Conservation (phyloP, 2,797 vertebrate genomes). For the Tamandua tetradactyla region DNA sequence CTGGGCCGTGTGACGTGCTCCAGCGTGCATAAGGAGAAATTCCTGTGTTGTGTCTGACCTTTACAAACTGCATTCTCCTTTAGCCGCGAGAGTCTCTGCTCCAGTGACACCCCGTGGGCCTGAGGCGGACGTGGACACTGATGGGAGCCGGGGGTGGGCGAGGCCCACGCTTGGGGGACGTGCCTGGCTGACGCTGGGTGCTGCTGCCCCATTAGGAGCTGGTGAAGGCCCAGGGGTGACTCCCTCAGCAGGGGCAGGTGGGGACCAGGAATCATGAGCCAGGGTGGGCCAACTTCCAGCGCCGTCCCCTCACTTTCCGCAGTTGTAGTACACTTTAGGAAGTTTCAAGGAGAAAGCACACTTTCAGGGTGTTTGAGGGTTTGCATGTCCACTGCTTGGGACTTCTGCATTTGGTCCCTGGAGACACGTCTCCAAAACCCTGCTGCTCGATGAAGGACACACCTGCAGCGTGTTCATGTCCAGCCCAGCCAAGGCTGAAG, state of each 20-base stretch:
- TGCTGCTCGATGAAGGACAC: background rate
- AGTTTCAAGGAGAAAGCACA: background rate
- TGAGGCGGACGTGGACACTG: no score
- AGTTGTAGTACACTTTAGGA: background rate
- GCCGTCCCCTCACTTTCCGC: background rate
- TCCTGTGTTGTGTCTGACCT: background rate
- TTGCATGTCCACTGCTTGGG: background rate
- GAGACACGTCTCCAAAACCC: background rate
- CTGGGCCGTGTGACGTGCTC: background rate
- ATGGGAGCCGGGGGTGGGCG: no score
- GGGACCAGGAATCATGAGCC: no score
- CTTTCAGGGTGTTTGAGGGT: background rate
- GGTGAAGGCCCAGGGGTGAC: no score
- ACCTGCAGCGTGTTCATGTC: background rate
- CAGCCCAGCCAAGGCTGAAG: background rate
- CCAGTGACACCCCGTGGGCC: accelerated
- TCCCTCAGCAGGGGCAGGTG: no score
- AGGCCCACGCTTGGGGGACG: no score
- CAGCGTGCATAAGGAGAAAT: accelerated
- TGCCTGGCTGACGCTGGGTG: no score
- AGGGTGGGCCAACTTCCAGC: no score
- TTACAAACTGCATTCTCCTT: background rate
- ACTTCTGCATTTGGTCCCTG: background rate
- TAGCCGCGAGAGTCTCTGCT: background rate
- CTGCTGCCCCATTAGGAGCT: no score